These are phyloP conservation scores for Rhynchonycteris naso DNA, from an alignment of 2,797 vertebrate species.

Conservation along the genomic window DNA sequence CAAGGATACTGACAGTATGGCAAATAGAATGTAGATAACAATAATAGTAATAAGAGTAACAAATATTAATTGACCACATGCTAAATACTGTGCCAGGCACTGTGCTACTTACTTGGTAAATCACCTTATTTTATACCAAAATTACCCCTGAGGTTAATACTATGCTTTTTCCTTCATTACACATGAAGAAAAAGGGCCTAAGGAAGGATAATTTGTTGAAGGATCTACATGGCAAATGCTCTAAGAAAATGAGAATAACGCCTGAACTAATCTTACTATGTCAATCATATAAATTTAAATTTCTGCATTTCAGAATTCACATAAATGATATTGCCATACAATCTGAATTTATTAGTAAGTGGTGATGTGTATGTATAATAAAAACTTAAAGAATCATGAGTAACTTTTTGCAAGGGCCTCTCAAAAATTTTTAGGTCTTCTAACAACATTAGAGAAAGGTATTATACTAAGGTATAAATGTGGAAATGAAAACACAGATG, in stretches of 20 bases:
- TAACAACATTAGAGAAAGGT: not conserved
- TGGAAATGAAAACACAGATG: not conserved
- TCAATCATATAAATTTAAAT: not conserved
- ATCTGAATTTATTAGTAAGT: not conserved
- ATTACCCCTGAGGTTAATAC: not conserved
- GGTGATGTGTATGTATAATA: not conserved
- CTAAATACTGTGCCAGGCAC: not conserved
- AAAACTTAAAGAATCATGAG: not conserved
- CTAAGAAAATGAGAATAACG: not conserved
- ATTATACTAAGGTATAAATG: not conserved
- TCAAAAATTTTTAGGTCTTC: not conserved
- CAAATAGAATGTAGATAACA: slow-evolving; percentile 10
- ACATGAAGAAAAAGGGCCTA: not conserved
- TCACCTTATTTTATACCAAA: not conserved
- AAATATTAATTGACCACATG: not conserved
- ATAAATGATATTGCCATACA: not conserved
- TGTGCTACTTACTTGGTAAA: not conserved
- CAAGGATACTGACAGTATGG: not conserved
- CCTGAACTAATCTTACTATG: not conserved
- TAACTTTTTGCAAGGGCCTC: not conserved
- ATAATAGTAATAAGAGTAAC: not conserved
- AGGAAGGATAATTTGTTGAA: not conserved
- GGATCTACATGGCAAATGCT: not conserved
- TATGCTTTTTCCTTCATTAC: not conserved
- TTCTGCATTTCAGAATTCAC: not conserved